Percentiles rank a stretch among this genome's conserved stretches.
phyloP scores from a whole-genome alignment of 2,888 invertebrate species.

The Diabrotica balteata region DNA sequence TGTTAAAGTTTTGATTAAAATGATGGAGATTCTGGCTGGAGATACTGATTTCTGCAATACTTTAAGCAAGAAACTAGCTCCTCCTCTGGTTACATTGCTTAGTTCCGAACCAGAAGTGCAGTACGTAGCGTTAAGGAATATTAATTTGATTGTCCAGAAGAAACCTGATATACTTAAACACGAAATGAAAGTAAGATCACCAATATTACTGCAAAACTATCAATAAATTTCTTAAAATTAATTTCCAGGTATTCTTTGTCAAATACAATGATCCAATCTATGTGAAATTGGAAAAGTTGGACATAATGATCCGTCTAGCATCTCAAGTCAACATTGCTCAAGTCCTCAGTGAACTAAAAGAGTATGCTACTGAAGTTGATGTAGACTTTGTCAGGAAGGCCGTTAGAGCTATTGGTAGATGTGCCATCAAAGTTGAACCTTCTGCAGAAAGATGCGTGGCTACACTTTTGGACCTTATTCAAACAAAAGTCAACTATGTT shows the following conservation, averaged over 20 bases:
- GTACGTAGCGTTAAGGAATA: slow-evolving; percentile 97
- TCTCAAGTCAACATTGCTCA: slow-evolving; percentile 98
- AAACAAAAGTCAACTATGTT: slow-evolving; percentile 99
- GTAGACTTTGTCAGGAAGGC: slow-evolving; percentile 99
- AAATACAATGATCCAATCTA: slow-evolving; percentile 99
- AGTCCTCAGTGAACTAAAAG: slow-evolving; percentile 96
- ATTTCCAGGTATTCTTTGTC: slow-evolving; percentile 85
- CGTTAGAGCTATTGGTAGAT: slow-evolving; percentile 96
- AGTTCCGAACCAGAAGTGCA: slow-evolving; percentile 99
- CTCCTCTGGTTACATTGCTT: slow-evolving; percentile 96
- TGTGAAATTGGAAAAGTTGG: slow-evolving; percentile 97
- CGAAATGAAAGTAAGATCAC: slow-evolving; percentile 91
- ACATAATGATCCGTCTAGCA: slow-evolving; percentile 98
- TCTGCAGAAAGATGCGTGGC: slow-evolving; percentile 99
- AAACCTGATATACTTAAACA: slow-evolving; percentile 98
- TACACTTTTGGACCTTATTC: slow-evolving; percentile 95
- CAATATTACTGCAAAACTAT: neutral
- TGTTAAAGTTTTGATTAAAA: slow-evolving; percentile 97
- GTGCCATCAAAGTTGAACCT: slow-evolving; percentile 97
- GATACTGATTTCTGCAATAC: slow-evolving; percentile 94
- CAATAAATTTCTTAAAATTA: neutral
- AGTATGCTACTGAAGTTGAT: slow-evolving; percentile 98
- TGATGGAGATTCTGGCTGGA: slow-evolving; percentile 91
- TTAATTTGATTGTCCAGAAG: slow-evolving; percentile 99
- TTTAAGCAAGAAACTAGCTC: slow-evolving; percentile 95